Percentiles rank a stretch among this genome's conserved stretches.
These are phyloP conservation scores for Ahaetulla prasina DNA, from an alignment of 2,113 vertebrate species.

Conservation along the genomic window DNA sequence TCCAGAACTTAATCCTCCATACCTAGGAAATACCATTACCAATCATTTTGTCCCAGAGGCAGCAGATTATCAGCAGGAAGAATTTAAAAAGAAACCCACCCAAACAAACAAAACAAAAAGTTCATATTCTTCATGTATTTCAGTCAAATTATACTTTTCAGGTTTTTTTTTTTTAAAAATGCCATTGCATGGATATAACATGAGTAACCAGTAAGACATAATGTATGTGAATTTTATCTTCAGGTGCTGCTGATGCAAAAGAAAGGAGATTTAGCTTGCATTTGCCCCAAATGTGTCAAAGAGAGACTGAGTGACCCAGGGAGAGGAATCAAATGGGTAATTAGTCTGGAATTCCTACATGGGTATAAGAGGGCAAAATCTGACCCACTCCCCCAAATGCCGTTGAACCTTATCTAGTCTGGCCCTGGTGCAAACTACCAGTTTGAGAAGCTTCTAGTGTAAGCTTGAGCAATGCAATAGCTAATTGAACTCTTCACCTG, in stretches of 20 bases:
- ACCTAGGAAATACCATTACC: neutral
- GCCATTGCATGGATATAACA: constrained; percentile 8
- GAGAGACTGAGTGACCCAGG: neutral
- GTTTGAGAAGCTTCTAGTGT: neutral
- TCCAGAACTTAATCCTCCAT: constrained; percentile 3
- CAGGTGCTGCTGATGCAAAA: neutral
- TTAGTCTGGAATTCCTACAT: neutral
- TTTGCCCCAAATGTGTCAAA: neutral
- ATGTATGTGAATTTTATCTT: neutral
- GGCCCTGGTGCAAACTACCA: neutral
- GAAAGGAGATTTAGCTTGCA: neutral
- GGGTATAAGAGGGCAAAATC: neutral
- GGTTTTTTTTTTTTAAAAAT: neutral
- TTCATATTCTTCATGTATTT: neutral
- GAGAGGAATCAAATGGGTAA: neutral
- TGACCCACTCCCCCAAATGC: neutral
- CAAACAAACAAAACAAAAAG: neutral
- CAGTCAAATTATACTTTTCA: constrained; percentile 7
- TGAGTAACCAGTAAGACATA: neutral
- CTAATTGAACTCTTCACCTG: neutral
- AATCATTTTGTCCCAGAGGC: neutral
- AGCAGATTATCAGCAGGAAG: neutral
- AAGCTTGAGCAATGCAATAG: neutral
- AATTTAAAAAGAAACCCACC: neutral
- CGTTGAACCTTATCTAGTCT: neutral